These are phyloP conservation scores for Marmota monax DNA, from an alignment of 2,113 vertebrate genomes.

Conservation along the genomic window DNA sequence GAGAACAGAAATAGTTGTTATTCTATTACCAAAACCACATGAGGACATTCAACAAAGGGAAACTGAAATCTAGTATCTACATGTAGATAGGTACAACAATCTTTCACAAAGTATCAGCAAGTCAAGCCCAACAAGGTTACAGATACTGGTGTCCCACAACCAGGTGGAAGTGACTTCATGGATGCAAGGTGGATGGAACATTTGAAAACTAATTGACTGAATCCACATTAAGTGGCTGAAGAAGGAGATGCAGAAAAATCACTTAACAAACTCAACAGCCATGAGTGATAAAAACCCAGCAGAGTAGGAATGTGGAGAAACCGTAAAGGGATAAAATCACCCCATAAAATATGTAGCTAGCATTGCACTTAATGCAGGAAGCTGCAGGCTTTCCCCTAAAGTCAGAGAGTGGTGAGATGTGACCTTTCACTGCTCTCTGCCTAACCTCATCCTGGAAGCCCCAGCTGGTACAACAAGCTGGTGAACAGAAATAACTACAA, in stretches of 20 bases:
- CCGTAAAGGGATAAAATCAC: background rate
- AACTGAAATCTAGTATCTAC: background rate
- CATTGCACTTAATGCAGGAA: background rate
- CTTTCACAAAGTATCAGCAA: background rate
- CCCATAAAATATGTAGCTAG: background rate
- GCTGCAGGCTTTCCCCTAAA: background rate
- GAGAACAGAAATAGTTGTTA: background rate
- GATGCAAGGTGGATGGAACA: background rate
- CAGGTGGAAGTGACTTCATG: background rate
- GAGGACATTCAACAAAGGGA: background rate
- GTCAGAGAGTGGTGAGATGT: rapidly evolving
- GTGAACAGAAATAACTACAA: background rate
- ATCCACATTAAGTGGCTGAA: background rate
- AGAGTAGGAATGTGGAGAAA: background rate
- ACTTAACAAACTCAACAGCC: background rate
- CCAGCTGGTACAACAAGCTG: background rate
- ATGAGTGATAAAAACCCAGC: background rate
- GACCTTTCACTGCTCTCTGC: background rate
- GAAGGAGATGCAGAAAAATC: background rate
- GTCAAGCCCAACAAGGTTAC: background rate
- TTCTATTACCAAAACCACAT: background rate
- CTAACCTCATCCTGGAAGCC: too few relatives aligned
- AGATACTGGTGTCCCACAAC: background rate
- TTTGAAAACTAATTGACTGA: background rate
- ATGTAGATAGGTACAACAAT: background rate